Conservation (phyloP, 2,113 vertebrate genomes). For the Pluvialis apricaria region DNA sequence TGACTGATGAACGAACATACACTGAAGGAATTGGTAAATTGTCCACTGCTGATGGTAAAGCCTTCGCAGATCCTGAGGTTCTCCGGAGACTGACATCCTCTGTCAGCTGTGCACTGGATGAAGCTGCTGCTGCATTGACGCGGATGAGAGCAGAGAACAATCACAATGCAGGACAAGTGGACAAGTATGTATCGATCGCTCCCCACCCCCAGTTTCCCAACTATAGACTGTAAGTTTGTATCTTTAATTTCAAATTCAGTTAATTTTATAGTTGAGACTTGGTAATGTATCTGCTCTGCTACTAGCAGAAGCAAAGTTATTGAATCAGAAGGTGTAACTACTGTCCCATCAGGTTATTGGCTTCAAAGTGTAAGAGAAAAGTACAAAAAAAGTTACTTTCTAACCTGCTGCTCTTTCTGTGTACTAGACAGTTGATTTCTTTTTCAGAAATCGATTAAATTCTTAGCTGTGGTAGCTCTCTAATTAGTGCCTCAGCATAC, state of each 20-base stretch:
- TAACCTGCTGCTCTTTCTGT: background rate
- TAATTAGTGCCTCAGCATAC: background rate
- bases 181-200: conserved; percentile 87
- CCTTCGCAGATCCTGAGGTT: conserved; percentile 99
- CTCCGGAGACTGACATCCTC: conserved; percentile 96
- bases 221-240: fast-evolving
- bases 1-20: conserved; percentile 64
- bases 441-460: background rate
- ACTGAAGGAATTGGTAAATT: conserved; percentile 97
- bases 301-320: background rate
- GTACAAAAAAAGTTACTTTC: background rate
- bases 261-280: background rate
- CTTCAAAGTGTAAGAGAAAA: background rate
- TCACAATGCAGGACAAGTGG: conserved; percentile 92
- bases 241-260: background rate
- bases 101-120: conserved; percentile 97
- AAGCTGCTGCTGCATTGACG: conserved; percentile 95
- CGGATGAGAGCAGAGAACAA: conserved; percentile 98
- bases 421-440: background rate
- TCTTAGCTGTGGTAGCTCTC: background rate
- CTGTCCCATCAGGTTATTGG: background rate
- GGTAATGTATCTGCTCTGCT: background rate
- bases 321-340: background rate
- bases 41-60: conserved; percentile 99
- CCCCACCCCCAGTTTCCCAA: fast-evolving